phyloP scores from a whole-genome alignment of 2,113 vertebrate genomes.

The Callopanchax toddi region DNA sequence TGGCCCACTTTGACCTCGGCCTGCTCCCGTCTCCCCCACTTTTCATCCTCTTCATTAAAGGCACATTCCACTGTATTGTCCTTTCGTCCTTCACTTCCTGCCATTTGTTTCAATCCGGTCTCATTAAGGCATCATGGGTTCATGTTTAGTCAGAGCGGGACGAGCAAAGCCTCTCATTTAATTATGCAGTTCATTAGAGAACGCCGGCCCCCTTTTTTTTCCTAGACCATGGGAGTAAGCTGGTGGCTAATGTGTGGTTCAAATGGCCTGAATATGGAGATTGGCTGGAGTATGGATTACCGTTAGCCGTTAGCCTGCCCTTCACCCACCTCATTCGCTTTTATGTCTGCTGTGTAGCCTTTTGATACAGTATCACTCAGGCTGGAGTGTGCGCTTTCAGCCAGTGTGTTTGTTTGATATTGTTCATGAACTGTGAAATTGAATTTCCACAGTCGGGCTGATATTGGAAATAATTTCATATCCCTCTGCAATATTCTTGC shows the following conservation, averaged over 20 bases:
- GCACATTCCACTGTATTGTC: conserved; percentile 54
- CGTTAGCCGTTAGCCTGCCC: conserved; percentile 57
- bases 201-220: not conserved
- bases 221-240: conserved; percentile 43
- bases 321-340: conserved; percentile 63
- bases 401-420: conserved; percentile 73
- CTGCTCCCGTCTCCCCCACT: not conserved
- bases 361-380: conserved; percentile 61
- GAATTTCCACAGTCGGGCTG: conserved; percentile 73
- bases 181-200: conserved; percentile 75
- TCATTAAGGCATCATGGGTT: conserved; percentile 42
- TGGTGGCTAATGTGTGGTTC: conserved; percentile 61
- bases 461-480: conserved; percentile 75
- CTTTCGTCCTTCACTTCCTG: conserved; percentile 69
- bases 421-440: conserved; percentile 79
- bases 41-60: conserved; percentile 71
- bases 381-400: conserved; percentile 57
- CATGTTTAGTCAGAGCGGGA: conserved; percentile 31
- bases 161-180: conserved; percentile 67
- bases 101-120: conserved; percentile 59
- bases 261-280: conserved; percentile 69
- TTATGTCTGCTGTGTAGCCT: conserved; percentile 53
- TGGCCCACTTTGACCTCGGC: conserved; percentile 38
- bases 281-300: conserved; percentile 63
- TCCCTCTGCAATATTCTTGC: conserved; percentile 60